Base-by-base conservation (phyloP, 2,113 vertebrate species). In the Xenopus borealis region DNA sequence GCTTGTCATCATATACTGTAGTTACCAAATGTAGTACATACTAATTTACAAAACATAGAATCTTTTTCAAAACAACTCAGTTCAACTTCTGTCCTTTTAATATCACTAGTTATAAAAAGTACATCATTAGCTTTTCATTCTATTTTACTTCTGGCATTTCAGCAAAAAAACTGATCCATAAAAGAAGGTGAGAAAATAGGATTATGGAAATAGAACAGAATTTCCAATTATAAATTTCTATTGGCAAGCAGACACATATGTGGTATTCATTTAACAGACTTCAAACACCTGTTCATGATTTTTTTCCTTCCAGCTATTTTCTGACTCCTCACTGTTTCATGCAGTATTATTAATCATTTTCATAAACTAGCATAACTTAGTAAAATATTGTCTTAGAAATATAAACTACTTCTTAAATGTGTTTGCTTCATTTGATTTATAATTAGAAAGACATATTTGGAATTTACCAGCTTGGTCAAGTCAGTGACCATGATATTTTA, bases 201-300 rank as follows among this genome's bases (percentile, higher is more conserved):
- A 76, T 76, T 76, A 69, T 69, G 66, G 66, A 76, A 76, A 76
- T 76, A 76, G 66, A 76, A 76, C 66, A 52, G 46, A 75, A 75
- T 69, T 75, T 76, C 73, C 73, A 76, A 76, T 69, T 76, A 69
- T 76, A 76, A 44, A 69, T 76, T 76, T 76, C 66, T 76, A 69
- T 76, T 76, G 73, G 66, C 73, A 76, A 69, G 58, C 27, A 63
- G 66, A 69, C 66, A 53, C 66, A 76, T 76, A 76, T 76, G 73
- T 76, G 66, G 46, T 76, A 69, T 76, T 76, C 69, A 69, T 62
- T 69, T 69, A 76, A 69, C 73, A 76, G 73, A 76, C 73, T 76
- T 76, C 66, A 76, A 76, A 76, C 73, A 69, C 73, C 73, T 76
- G 66, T 76, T 76, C 66, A 52, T 76, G 47, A 69, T 20, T 63